These are phyloP conservation scores for Noturus placidus DNA, from an alignment of 2,113 vertebrate genomes.

Conservation along the genomic window DNA sequence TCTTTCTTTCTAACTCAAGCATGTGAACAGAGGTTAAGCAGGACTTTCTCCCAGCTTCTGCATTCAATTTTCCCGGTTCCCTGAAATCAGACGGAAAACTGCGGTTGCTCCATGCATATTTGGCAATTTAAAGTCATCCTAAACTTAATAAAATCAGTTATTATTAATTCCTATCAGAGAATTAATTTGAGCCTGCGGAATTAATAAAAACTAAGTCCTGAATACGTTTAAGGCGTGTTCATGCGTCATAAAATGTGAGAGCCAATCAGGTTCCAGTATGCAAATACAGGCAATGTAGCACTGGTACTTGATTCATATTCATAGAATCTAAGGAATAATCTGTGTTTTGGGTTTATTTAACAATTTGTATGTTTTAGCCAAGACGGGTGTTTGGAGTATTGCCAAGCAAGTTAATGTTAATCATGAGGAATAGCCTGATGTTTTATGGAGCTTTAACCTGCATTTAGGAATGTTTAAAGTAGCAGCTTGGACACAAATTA, in stretches of 20 bases:
- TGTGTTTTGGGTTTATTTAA: neutral
- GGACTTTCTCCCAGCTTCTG: neutral
- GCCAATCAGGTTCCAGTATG: neutral
- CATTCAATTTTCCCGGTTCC: neutral
- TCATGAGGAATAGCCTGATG: neutral
- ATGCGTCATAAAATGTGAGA: neutral
- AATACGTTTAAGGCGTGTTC: neutral
- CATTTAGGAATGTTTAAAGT: neutral
- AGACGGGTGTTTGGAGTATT: neutral
- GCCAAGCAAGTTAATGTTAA: neutral
- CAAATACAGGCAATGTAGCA: neutral
- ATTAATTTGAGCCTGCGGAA: neutral
- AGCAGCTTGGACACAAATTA: neutral
- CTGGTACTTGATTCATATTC: neutral
- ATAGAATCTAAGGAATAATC: neutral
- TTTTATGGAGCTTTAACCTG: neutral
- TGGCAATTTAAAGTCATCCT: neutral
- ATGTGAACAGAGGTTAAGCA: neutral
- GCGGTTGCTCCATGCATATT: neutral
- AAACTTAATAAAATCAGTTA: neutral
- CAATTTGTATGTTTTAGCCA: neutral
- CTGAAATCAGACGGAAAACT: neutral
- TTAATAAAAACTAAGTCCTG: neutral
- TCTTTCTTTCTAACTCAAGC: neutral
- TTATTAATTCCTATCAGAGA: neutral